A percentile compares a stretch with the other conserved stretches of the same genome.
phyloP scores from a whole-genome alignment of 2,797 vertebrate species.

The Nannoperca obscura region DNA sequence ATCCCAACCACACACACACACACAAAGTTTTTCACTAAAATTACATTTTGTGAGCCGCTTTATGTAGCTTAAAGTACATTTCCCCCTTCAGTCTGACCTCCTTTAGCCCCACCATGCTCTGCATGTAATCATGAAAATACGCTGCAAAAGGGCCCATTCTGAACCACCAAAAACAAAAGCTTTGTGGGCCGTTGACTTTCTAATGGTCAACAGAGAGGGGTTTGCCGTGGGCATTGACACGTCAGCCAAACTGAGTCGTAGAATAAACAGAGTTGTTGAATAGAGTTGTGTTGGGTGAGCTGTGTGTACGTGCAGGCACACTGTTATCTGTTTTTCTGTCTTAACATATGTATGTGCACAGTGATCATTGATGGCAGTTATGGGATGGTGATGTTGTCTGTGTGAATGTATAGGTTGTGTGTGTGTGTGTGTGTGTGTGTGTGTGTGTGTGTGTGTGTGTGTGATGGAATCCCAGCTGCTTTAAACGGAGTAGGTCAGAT shows the following conservation, averaged over 20 bases:
- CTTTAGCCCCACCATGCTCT: not conserved
- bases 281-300: not conserved
- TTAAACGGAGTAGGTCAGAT: slow-evolving; percentile 72
- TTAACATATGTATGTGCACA: not conserved
- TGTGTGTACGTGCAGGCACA: not conserved
- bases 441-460: slow-evolving; percentile 7
- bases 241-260: not conserved
- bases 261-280: not conserved
- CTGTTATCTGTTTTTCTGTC: not conserved
- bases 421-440: slow-evolving; percentile 55
- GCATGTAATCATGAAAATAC: slow-evolving; percentile 34
- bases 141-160: slow-evolving; percentile 2
- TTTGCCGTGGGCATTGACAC: not conserved
- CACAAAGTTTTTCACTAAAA: not conserved
- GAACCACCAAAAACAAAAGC: slow-evolving; percentile 13
- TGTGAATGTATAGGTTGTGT: slow-evolving; percentile 3
- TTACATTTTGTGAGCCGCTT: not conserved
- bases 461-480: slow-evolving; percentile 61
- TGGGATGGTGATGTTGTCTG: slow-evolving; percentile 7
- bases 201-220: slow-evolving; percentile 1
- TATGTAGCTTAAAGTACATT: slow-evolving; percentile 8
- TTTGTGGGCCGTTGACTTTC: slow-evolving; percentile 9
- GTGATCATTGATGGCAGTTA: slow-evolving; percentile 3
- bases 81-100: slow-evolving; percentile 6
- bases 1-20: not conserved